Conservation (phyloP, 2,888 invertebrate genomes). For the Harmothoe impar region DNA sequence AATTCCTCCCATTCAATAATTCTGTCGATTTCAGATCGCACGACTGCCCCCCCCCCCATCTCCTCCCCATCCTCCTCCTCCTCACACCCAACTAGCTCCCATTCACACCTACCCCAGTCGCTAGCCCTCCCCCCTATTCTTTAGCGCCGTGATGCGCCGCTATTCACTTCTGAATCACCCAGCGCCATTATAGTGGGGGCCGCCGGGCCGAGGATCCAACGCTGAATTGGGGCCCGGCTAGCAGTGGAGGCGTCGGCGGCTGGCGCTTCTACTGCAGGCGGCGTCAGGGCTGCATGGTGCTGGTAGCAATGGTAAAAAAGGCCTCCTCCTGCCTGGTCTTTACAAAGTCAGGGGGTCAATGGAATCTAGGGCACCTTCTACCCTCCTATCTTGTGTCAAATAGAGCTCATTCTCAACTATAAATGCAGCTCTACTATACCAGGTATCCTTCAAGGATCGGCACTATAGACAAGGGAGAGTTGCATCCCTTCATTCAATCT, state of each 20-base stretch:
- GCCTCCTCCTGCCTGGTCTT: not conserved
- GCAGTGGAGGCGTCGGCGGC: not conserved
- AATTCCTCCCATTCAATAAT: conserved; percentile 40
- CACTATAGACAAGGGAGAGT: not conserved
- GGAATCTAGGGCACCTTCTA: conserved; percentile 1
- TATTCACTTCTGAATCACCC: conserved; percentile 30
- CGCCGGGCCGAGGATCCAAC: not conserved
- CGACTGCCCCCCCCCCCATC: not conserved
- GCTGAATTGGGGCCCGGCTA: conserved; percentile 11
- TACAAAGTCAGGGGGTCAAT: conserved; percentile 15
- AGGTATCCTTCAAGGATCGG: not conserved
- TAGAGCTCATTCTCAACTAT: not conserved
- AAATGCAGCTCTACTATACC: not conserved
- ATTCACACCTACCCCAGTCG: too few relatives aligned
- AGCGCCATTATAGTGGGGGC: not conserved
- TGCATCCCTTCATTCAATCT: not conserved
- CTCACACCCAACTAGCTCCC: not conserved
- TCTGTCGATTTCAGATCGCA: conserved; percentile 18
- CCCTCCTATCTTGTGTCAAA: not conserved
- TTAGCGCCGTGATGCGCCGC: not conserved
- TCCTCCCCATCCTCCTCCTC: not conserved
- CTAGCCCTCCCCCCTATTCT: not conserved
- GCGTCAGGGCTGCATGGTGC: too few relatives aligned
- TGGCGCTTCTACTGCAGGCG: too few relatives aligned
- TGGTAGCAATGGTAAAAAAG: not conserved